phyloP scores from a whole-genome alignment of 2,888 invertebrate species.

The Melanchra persicariae region DNA sequence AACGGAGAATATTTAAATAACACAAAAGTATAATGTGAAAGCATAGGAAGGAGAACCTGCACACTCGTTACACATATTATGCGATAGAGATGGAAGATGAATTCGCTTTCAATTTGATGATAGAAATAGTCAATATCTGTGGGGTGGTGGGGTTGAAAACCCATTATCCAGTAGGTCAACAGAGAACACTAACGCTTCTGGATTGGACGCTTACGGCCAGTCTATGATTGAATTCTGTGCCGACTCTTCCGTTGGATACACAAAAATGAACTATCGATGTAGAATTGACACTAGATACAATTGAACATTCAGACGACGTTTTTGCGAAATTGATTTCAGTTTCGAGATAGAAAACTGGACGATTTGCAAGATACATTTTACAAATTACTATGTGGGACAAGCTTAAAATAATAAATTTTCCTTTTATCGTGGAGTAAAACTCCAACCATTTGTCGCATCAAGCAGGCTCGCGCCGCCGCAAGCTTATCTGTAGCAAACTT shows the following conservation, averaged over 20 bases:
- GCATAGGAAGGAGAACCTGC: conserved; percentile 10
- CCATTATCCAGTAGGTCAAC: conserved; percentile 66
- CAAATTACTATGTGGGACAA: background rate
- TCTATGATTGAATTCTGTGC: conserved; percentile 63
- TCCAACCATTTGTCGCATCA: conserved; percentile 31
- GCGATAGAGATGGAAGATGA: conserved; percentile 9
- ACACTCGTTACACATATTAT: background rate
- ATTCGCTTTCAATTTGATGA: conserved; percentile 42
- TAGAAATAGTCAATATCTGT: conserved; percentile 63
- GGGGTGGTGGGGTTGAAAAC: conserved; percentile 49
- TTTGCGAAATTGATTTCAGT: conserved; percentile 6
- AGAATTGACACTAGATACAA: conserved; percentile 18
- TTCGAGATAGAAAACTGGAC: background rate
- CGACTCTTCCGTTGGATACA: conserved; percentile 46
- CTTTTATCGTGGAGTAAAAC: conserved; percentile 18
- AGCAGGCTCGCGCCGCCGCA: conserved; percentile 5
- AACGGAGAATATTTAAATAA: conserved; percentile 8
- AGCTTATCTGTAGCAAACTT: conserved; percentile 58
- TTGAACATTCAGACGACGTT: conserved; percentile 28
- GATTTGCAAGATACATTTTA: background rate
- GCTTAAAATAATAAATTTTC: conserved; percentile 4
- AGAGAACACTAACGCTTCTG: conserved; percentile 59
- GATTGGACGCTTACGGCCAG: conserved; percentile 50
- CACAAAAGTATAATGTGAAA: background rate
- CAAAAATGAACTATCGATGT: conserved; percentile 43